Base-by-base conservation (phyloP, 2,888 invertebrate genomes). In the Dynastes maya region DNA sequence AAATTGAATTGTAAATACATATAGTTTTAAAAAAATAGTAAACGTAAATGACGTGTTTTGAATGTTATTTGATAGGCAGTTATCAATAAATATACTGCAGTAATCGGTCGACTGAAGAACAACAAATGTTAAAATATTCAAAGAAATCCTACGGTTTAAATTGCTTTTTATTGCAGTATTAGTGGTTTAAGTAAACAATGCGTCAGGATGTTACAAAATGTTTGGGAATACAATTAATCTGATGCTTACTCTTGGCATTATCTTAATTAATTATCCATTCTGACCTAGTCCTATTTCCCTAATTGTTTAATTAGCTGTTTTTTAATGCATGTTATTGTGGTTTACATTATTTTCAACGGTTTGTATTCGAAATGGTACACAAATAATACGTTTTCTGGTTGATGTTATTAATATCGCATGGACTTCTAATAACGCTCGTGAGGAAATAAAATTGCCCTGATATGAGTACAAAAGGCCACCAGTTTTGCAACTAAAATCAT, bases 241-340 rank as follows among this genome's bases (percentile, higher is more conserved):
- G 61, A 61, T 63, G 72, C 61, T 45, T 74, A 74, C 72, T 45
- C 72, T 13, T 22, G 49, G 63, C 45, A 45, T 74, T 74, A 74
- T 74, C 61, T 74, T 63, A 74, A 74, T 74, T 74, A 61, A 74
- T 74, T 74, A 74, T 61, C 72, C 72, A 74, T 45, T 40, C 72
- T 63, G 72, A 74, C 72, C 72, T 74, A 74, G 72, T 61, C 72
- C 72, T 74, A 74, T 74, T 74, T 74, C 27, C 61, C 49, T 74
- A 74, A 74, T 61, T 74, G 61, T 55, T 27, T 61, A 74, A 74
- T 61, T 74, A 71, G 37, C 40, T 58, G 37, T 55, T 58, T 71
- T 22, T 40, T 71, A 61, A 61, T 27, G 61, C 61, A 13, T 16
- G 40, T 72, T 72, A 58, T 22, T 22, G 49, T 63, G 40, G 9